phyloP scores from a whole-genome alignment of 2,113 vertebrate genomes.

The Vulpes vulpes region DNA sequence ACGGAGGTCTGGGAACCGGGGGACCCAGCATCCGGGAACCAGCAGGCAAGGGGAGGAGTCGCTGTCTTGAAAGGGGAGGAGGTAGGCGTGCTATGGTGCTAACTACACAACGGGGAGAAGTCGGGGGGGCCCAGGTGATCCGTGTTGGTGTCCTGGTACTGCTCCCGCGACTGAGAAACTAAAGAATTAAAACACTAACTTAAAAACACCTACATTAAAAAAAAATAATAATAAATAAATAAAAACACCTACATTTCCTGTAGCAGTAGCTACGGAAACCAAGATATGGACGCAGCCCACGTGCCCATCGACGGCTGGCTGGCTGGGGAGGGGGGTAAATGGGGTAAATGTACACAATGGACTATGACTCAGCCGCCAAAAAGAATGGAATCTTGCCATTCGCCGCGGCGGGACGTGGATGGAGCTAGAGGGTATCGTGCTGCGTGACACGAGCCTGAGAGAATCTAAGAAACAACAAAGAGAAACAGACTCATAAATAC shows the following conservation, averaged over 20 bases:
- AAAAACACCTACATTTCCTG: too few relatives aligned
- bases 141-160: background rate
- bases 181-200: background rate
- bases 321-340: background rate
- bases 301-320: background rate
- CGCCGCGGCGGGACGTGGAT: accelerated
- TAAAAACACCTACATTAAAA: too few relatives aligned
- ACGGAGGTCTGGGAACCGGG: background rate
- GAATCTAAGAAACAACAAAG: background rate
- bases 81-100: too few relatives aligned
- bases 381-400: background rate
- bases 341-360: background rate
- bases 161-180: background rate
- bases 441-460: background rate
- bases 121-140: background rate
- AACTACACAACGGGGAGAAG: background rate
- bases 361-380: background rate
- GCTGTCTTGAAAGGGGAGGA: background rate
- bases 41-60: background rate
- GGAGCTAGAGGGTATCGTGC: background rate
- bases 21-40: background rate
- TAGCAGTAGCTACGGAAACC: background rate
- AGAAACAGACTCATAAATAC: background rate
- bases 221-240: too few relatives aligned
- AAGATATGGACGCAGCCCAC: background rate